Conservation (phyloP, 37 sponge, comb jelly and placozoan species). For the Ephydatia muelleri region DNA sequence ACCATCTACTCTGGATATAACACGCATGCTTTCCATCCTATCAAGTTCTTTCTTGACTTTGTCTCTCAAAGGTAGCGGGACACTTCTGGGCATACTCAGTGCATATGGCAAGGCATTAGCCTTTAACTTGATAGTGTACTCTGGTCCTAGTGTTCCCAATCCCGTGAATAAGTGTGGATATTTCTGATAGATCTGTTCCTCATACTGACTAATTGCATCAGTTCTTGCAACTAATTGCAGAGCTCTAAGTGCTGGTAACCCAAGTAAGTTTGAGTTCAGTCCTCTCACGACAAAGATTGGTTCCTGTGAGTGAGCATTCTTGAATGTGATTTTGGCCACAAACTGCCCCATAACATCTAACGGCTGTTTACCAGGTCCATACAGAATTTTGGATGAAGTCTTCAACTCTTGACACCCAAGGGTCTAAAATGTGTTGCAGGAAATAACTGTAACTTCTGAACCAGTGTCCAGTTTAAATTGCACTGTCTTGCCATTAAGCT, state of each 20-base stretch:
- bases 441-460: conserved; percentile 58
- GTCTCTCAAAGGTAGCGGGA: conserved; percentile 17
- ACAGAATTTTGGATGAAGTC: conserved; percentile 28
- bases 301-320: neutral
- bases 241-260: conserved; percentile 46
- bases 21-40: conserved; percentile 39
- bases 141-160: conserved; percentile 37
- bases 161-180: conserved; percentile 45
- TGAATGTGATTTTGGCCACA: neutral
- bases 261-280: conserved; percentile 39
- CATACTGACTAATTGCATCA: conserved; percentile 6
- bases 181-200: neutral
- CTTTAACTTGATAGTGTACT: conserved; percentile 32
- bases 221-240: conserved; percentile 29
- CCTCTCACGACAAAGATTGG: conserved; percentile 38
- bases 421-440: conserved; percentile 23
- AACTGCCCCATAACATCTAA: conserved; percentile 41
- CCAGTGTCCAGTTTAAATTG: conserved; percentile 70
- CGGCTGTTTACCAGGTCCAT: conserved; percentile 31
- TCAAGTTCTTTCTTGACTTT: conserved; percentile 34
- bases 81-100: conserved; percentile 24
- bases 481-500: neutral
- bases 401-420: conserved; percentile 5
- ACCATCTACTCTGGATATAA: conserved; percentile 25
- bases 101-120: conserved; percentile 29